Evolutionary conservation across 1,140 invertebrate genomes (phyloP).

Genomic region (Lineus longissimus): DNA sequence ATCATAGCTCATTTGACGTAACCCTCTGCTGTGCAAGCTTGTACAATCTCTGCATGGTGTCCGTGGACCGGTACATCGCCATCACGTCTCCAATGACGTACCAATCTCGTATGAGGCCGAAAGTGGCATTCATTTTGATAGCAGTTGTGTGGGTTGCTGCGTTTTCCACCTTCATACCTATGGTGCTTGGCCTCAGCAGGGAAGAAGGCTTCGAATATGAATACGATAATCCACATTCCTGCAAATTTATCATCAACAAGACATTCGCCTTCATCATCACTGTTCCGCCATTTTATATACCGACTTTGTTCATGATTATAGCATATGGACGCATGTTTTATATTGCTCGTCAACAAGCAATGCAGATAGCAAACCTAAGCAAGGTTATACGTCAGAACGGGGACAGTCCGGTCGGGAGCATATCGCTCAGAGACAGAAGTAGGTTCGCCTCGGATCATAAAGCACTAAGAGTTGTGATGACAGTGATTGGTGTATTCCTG

Average conservation of each 20-base stretch:
- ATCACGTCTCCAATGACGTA: conserved; percentile 98
- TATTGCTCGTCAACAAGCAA: neutral
- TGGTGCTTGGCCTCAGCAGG: neutral
- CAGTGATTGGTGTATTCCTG: conserved; percentile 52
- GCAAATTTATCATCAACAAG: neutral
- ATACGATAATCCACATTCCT: neutral
- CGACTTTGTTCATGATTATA: neutral
- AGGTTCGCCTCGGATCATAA: conserved; percentile 50
- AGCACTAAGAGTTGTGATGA: conserved; percentile 78
- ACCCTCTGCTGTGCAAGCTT: conserved; percentile 96
- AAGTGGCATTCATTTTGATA: conserved; percentile 81
- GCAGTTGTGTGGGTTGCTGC: conserved; percentile 86
- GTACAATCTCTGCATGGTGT: conserved; percentile 92
- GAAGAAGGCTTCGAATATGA: neutral
- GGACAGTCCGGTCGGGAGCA: neutral
- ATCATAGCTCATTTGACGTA: conserved; percentile 95
- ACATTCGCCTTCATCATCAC: neutral
- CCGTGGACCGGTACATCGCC: conserved; percentile 69
- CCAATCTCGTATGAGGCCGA: conserved; percentile 83
- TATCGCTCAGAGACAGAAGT: neutral
- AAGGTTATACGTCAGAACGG: neutral
- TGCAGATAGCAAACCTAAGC: neutral
- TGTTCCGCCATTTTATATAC: neutral
- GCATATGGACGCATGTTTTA: neutral
- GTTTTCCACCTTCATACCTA: neutral